Evolutionary conservation across 30 jellyfish, hydroid and myxozoan genomes (phyloP).

Genomic region (Cassiopea xamachana): DNA sequence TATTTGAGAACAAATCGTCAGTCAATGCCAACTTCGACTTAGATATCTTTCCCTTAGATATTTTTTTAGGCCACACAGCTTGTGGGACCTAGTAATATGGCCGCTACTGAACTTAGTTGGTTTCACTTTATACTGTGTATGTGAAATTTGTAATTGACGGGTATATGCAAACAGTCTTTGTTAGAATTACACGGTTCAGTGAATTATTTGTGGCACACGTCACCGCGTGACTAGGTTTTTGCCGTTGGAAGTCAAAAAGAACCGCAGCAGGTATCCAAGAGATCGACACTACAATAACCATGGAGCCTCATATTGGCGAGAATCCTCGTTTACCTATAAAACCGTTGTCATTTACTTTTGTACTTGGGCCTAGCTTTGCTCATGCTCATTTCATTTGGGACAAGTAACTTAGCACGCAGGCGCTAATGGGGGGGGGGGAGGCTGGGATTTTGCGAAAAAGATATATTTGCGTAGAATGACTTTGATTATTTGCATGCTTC

Average conservation of each 20-base stretch:
- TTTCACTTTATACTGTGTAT: not conserved
- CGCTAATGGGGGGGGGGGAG: too few species aligned
- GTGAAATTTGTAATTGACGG: not conserved
- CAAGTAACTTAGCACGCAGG: too few species aligned
- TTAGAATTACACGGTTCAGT: constrained; percentile 9
- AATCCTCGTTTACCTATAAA: not conserved
- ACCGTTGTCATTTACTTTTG: too few species aligned
- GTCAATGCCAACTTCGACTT: too few species aligned
- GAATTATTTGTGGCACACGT: not conserved
- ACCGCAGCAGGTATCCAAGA: not conserved
- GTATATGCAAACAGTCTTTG: not conserved
- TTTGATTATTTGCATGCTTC: too few species aligned
- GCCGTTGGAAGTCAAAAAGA: not conserved
- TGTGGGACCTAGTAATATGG: not conserved
- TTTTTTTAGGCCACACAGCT: too few species aligned
- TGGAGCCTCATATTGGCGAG: not conserved
- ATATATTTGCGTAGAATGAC: too few species aligned
- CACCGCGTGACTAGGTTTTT: constrained; percentile 12
- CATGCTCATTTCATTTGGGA: too few species aligned
- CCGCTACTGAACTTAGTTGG: not conserved
- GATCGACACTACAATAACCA: not conserved
- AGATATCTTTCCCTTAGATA: too few species aligned
- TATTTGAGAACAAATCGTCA: too few species aligned
- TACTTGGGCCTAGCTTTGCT: too few species aligned
- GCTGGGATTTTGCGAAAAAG: too few species aligned